Evolutionary conservation across 2,888 invertebrate genomes (phyloP).

Genomic region (Uropetala carovei): DNA sequence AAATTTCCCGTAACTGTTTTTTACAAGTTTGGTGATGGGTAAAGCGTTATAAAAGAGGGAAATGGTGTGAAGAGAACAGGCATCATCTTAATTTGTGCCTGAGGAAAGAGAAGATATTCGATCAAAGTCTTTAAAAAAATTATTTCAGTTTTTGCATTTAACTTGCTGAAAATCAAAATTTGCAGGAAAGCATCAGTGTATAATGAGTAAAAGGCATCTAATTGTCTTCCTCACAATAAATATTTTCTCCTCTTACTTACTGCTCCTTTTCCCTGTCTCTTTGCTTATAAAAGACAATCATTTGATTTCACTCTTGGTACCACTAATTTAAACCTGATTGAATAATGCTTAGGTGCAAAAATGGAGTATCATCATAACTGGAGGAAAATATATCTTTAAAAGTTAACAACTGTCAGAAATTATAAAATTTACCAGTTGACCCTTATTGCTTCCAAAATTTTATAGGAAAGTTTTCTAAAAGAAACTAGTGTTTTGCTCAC

Average conservation of each 20-base stretch:
- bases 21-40: constrained; percentile 60
- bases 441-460: too few relatives aligned
- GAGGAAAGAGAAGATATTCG: constrained; percentile 46
- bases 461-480: too few relatives aligned
- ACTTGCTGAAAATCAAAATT: constrained; percentile 62
- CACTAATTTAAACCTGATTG: too few relatives aligned
- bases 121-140: constrained; percentile 33
- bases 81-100: not conserved
- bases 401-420: too few relatives aligned
- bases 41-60: constrained; percentile 53
- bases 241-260: constrained; percentile 57
- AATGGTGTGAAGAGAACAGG: constrained; percentile 30
- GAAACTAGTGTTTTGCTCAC: too few relatives aligned
- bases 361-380: too few relatives aligned
- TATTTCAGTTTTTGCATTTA: constrained; percentile 55
- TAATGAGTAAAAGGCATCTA: constrained; percentile 63
- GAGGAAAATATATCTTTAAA: too few relatives aligned
- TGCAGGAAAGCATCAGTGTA: constrained; percentile 58
- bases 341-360: too few relatives aligned
- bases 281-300: not conserved
- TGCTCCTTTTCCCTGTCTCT: not conserved
- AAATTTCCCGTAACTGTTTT: constrained; percentile 62
- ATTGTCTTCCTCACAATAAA: constrained; percentile 64
- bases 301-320: not conserved
- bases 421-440: too few relatives aligned